Conservation (phyloP, 2,888 invertebrate genomes). For the Cryptops parisi region DNA sequence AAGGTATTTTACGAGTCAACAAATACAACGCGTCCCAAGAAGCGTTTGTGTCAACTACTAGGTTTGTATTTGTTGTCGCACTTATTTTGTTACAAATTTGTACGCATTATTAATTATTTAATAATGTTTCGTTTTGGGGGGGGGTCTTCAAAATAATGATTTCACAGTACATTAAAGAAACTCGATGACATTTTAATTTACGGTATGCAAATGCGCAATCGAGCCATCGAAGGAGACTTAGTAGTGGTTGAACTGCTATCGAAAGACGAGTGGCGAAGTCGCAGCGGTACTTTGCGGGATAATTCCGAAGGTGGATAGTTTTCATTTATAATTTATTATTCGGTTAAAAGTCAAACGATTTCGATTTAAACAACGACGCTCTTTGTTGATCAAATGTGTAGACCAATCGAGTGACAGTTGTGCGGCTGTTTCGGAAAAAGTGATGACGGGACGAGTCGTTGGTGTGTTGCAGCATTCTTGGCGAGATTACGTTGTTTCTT, state of each 20-base stretch:
- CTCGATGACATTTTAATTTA: conserved; percentile 27
- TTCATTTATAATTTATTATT: too few relatives aligned
- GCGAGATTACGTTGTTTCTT: too few relatives aligned
- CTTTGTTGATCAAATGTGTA: too few relatives aligned
- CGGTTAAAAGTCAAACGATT: background rate
- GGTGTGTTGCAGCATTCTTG: too few relatives aligned
- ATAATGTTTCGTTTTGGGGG: conserved; percentile 1
- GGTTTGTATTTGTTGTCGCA: conserved; percentile 8
- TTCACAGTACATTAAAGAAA: conserved; percentile 18
- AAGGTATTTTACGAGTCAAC: conserved; percentile 29
- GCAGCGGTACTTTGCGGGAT: conserved; percentile 17
- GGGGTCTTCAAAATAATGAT: too few relatives aligned
- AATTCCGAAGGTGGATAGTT: background rate
- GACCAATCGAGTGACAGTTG: too few relatives aligned
- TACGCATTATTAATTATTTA: too few relatives aligned
- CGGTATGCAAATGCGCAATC: conserved; percentile 28
- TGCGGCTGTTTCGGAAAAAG: too few relatives aligned
- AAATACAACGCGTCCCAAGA: conserved; percentile 28
- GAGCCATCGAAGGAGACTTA: conserved; percentile 31
- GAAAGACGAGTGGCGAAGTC: conserved; percentile 26
- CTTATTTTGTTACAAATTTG: too few relatives aligned
- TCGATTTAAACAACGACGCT: too few relatives aligned
- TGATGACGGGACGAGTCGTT: too few relatives aligned
- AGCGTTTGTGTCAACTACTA: conserved; percentile 26
- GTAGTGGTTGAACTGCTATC: conserved; percentile 27